phyloP scores from a whole-genome alignment of 1,140 invertebrate species.

The Temnothorax curvispinosus region DNA sequence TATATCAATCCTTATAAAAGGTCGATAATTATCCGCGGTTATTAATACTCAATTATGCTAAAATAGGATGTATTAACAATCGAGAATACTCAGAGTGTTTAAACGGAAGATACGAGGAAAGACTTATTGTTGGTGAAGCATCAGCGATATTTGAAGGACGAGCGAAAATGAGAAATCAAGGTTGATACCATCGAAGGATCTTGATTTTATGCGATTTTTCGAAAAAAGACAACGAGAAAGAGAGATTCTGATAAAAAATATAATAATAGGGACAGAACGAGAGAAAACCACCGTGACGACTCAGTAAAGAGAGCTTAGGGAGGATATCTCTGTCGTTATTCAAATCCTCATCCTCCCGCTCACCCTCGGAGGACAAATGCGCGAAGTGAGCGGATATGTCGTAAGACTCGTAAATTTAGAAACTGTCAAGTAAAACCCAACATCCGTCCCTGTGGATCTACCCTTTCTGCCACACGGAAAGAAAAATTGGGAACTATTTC shows the following conservation, averaged over 20 bases:
- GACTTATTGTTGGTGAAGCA: not conserved
- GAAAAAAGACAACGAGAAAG: not conserved
- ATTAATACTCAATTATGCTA: slow-evolving; percentile 11
- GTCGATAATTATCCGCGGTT: slow-evolving; percentile 8
- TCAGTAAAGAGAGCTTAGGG: not conserved
- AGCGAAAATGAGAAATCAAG: not conserved
- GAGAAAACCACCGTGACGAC: not conserved
- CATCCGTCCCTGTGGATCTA: not conserved
- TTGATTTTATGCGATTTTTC: slow-evolving; percentile 34
- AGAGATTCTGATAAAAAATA: no score
- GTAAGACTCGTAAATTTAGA: slow-evolving; percentile 50
- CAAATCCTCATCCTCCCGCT: not conserved
- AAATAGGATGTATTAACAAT: slow-evolving; percentile 11
- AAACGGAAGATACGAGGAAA: not conserved
- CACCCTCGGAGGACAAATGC: not conserved
- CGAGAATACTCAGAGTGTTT: not conserved
- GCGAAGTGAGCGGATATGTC: not conserved
- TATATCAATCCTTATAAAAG: not conserved
- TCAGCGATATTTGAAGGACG: not conserved
- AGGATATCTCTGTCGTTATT: slow-evolving; percentile 26
- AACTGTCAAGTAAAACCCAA: slow-evolving; percentile 25
- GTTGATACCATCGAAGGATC: not conserved
- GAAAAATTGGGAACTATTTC: slow-evolving; percentile 10
- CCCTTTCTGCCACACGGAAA: no score
- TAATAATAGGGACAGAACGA: not conserved